Evolutionary conservation across 92 coral and sea anemone genomes (phyloP).

Genomic region (Porites evermanni): DNA sequence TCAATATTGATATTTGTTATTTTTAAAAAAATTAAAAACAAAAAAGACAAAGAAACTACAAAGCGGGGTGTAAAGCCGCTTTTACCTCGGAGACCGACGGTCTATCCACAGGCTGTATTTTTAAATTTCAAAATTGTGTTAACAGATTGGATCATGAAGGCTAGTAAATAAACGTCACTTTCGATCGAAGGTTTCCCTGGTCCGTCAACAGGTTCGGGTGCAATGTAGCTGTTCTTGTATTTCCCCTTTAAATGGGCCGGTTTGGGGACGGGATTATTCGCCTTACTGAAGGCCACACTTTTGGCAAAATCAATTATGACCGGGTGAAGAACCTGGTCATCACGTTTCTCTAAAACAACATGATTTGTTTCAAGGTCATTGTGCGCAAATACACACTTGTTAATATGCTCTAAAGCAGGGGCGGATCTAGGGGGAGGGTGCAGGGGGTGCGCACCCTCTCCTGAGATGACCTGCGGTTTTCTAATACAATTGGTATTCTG

Average conservation of each 20-base stretch:
- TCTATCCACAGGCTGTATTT: not conserved
- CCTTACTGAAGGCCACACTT: slow-evolving; percentile 28
- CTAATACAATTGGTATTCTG: too few species aligned
- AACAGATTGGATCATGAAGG: slow-evolving; percentile 29
- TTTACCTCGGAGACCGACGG: too few species aligned
- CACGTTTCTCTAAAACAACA: slow-evolving; percentile 37
- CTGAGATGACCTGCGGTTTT: too few species aligned
- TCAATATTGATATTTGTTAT: too few species aligned
- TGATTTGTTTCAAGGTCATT: slow-evolving; percentile 31
- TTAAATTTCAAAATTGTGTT: slow-evolving; percentile 1
- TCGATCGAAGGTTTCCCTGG: slow-evolving; percentile 36
- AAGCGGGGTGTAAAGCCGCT: too few species aligned
- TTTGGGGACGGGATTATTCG: slow-evolving; percentile 7
- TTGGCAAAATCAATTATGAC: slow-evolving; percentile 40
- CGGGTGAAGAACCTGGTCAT: slow-evolving; percentile 34
- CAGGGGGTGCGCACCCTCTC: too few species aligned
- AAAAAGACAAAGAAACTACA: too few species aligned
- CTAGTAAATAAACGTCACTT: slow-evolving; percentile 38
- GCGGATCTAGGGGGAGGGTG: too few species aligned
- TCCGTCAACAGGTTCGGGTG: slow-evolving; percentile 42
- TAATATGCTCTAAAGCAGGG: slow-evolving; percentile 56
- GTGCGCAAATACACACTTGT: slow-evolving; percentile 14
- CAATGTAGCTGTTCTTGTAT: slow-evolving; percentile 32
- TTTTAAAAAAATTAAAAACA: too few species aligned
- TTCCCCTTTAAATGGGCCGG: slow-evolving; percentile 13